Percentiles rank a stretch among this genome's conserved stretches.
These are phyloP conservation scores for Phoenicopterus ruber DNA, from an alignment of 2,113 vertebrate genomes.

Conservation along the genomic window DNA sequence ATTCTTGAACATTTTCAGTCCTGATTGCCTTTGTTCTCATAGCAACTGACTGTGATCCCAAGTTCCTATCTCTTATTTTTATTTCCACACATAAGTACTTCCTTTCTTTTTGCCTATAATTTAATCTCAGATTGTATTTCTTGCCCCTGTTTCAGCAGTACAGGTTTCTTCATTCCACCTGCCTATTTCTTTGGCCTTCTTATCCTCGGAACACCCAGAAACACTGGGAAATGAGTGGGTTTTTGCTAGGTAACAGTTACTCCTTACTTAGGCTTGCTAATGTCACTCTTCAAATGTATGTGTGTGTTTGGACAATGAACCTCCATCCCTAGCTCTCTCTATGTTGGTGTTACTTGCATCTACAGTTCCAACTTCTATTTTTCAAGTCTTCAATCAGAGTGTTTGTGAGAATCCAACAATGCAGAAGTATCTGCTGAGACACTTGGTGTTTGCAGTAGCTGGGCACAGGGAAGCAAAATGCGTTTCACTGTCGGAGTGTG, in stretches of 20 bases:
- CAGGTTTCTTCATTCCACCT: background rate
- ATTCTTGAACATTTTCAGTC: background rate
- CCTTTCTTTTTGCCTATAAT: background rate
- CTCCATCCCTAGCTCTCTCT: background rate
- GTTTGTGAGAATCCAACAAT: background rate
- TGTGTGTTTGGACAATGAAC: background rate
- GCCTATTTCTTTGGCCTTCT: background rate
- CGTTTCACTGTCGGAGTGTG: rapidly evolving
- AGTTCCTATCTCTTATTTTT: background rate
- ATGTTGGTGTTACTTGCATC: background rate
- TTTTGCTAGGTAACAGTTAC: background rate
- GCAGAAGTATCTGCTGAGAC: background rate
- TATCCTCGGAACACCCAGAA: background rate
- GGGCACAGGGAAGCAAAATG: rapidly evolving
- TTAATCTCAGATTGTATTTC: background rate
- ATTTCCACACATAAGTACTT: background rate
- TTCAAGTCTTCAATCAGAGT: background rate
- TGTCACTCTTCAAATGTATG: background rate
- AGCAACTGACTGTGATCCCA: background rate
- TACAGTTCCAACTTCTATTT: background rate
- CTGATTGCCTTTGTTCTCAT: background rate
- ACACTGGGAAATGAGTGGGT: rapidly evolving
- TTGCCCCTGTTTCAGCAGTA: background rate
- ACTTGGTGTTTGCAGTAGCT: background rate
- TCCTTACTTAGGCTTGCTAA: background rate